These are phyloP conservation scores for Cariama cristata DNA, from an alignment of 2,113 vertebrate genomes.

Conservation along the genomic window DNA sequence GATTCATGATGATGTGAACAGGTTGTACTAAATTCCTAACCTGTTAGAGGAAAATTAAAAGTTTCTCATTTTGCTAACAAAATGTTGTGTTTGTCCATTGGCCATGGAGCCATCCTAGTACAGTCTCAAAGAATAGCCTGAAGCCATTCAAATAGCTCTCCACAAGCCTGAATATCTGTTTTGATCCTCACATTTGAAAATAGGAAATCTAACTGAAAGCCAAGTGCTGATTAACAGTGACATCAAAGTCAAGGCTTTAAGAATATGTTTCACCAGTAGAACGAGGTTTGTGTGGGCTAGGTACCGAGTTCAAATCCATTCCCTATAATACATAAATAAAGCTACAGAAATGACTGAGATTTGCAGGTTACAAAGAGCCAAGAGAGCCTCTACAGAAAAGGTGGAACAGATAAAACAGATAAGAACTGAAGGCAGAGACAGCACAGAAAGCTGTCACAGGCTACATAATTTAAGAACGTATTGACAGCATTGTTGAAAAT, in stretches of 20 bases:
- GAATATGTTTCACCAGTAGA: background rate
- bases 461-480: background rate
- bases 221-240: background rate
- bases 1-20: background rate
- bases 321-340: background rate
- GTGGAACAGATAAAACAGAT: background rate
- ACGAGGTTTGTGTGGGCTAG: background rate
- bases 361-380: background rate
- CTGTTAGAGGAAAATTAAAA: background rate
- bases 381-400: background rate
- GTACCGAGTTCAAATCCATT: background rate
- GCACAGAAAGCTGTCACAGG: background rate
- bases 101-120: background rate
- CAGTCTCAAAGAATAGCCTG: background rate
- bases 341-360: background rate
- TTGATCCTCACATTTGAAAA: background rate
- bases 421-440: background rate
- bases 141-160: background rate
- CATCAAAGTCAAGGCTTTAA: constrained; percentile 7
- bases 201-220: background rate
- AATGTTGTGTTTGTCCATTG: background rate
- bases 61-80: background rate
- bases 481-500: background rate
- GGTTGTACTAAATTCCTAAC: background rate
- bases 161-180: background rate